Base-by-base conservation (phyloP, 2,113 vertebrate species). In the Pogona vitticeps region DNA sequence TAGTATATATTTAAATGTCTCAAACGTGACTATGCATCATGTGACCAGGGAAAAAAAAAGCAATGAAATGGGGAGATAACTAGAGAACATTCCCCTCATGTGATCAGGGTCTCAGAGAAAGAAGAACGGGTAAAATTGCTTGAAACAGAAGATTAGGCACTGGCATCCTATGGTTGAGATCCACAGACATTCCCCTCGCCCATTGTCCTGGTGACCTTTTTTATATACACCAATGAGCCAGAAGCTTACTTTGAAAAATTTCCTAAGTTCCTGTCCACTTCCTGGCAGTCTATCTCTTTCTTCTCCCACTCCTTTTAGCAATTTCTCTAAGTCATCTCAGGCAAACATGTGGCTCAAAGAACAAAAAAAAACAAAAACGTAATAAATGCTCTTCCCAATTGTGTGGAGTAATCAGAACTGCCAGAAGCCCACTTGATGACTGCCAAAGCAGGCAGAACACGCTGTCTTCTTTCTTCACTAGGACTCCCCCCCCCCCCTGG, bases 351-450 rank as follows among this genome's bases (percentile, higher is more conserved):
- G 46, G 46, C 83, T 84, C 79, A 89, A 90, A 85, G 15, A 58
- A 85, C n/a, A 33, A 38, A n/a, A n/a, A n/a, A n/a, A n/a, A n/a
- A n/a, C 28, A 76, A 73, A 71, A 61, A 61, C 31, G 88, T 89
- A 82, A 28, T 88, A 91, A 91, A 87, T 91, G 88, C 61, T 92
- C 68, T 78, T 94, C 87, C 56, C 93, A 93, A 91, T 90, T 95
- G 91, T 89, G 85, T 91, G 91, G 61, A 83, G 77, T 87, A 89
- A 93, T 71, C 81, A 6, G 83, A 95, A 33, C 86, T 82, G 65
- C 63, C 86, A 86, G 84, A 87, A 70, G 38, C 91, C 82, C 31
- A 81, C 89, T 92, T 93, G 77, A 91, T 86, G 90, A 65, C 59
- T 90, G 42, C 14, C 0, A 87, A 75, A 88, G 86, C 38, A 46